phyloP scores from a whole-genome alignment of 2,113 vertebrate genomes.

The Tringa solitaria region DNA sequence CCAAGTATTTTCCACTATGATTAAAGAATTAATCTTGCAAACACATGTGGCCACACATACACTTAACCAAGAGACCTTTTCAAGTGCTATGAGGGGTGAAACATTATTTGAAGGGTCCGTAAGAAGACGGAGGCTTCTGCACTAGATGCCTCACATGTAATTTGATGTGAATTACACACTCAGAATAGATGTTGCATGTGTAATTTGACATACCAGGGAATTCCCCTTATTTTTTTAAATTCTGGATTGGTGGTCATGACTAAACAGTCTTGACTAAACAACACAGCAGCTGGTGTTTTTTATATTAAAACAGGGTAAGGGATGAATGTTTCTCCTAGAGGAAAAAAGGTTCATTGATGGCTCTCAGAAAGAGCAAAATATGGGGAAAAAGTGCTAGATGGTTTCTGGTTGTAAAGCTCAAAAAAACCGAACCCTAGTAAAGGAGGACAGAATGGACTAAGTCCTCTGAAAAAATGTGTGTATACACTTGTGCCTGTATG shows the following conservation, averaged over 20 bases:
- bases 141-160: neutral
- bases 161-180: neutral
- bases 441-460: neutral
- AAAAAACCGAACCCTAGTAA: neutral
- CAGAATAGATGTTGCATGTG: neutral
- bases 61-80: neutral
- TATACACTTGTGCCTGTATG: neutral
- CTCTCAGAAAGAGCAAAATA: neutral
- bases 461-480: neutral
- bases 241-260: neutral
- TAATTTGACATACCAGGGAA: neutral
- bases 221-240: neutral
- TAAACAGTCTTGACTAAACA: neutral
- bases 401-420: neutral
- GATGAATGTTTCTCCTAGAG: neutral
- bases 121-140: neutral
- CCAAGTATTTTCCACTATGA: neutral
- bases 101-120: neutral
- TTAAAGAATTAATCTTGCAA: neutral
- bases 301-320: neutral
- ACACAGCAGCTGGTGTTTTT: neutral
- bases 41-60: neutral
- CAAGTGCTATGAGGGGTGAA: neutral
- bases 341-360: neutral
- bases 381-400: neutral